Percentiles rank a stretch among this genome's conserved stretches.
These are phyloP conservation scores for Asteroscopus sphinx DNA, from an alignment of 2,888 invertebrate genomes.

Conservation along the genomic window DNA sequence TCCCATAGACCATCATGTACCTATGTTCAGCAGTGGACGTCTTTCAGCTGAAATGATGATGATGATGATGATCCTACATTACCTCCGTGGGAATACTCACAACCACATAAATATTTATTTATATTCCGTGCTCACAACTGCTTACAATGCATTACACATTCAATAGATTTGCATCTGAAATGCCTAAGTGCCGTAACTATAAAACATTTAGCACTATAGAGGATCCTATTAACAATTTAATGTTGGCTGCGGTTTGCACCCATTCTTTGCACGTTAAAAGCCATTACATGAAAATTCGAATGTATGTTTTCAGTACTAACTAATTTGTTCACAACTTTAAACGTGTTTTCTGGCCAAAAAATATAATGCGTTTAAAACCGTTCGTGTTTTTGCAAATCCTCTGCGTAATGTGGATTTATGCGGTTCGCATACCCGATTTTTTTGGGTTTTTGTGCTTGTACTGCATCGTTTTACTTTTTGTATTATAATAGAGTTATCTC, in stretches of 20 bases:
- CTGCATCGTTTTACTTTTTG: slow-evolving; percentile 20
- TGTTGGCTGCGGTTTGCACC: slow-evolving; percentile 24
- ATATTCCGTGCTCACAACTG: no score
- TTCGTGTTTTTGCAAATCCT: slow-evolving; percentile 51
- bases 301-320: slow-evolving; percentile 47
- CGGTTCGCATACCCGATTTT: slow-evolving; percentile 25
- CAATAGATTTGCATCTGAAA: slow-evolving; percentile 31
- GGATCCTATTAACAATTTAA: slow-evolving; percentile 41
- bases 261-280: slow-evolving; percentile 43
- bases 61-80: no score
- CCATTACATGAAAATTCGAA: slow-evolving; percentile 44
- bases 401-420: slow-evolving; percentile 37
- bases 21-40: no score
- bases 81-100: no score
- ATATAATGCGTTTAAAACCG: slow-evolving; percentile 52
- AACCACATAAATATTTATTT: no score
- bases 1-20: no score
- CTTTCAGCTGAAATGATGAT: no score
- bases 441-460: slow-evolving; percentile 39
- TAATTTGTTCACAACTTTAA: slow-evolving; percentile 49
- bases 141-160: slow-evolving; percentile 5
- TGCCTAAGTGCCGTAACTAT: slow-evolving; percentile 29
- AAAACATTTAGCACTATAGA: slow-evolving; percentile 43
- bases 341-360: slow-evolving; percentile 41
- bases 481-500: neutral